Percentiles rank a stretch among this genome's conserved stretches.
Evolutionary conservation across 2,888 invertebrate genomes (phyloP).

Genomic region (Tromatobia lineatoria): DNA sequence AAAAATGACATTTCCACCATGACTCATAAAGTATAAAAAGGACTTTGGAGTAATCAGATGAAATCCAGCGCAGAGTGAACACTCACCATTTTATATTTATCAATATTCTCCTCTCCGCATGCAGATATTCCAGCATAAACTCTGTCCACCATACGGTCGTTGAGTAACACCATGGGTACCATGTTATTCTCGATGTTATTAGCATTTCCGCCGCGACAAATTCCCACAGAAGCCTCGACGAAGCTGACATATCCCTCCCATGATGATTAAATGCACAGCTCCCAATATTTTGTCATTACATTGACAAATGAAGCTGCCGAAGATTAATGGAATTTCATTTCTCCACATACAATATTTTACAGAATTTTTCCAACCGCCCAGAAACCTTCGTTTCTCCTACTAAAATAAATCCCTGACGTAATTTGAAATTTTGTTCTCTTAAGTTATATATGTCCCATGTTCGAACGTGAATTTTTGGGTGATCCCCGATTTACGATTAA

Average conservation of each 20-base stretch:
- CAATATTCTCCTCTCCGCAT: conserved; percentile 6
- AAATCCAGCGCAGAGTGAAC: neutral
- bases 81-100: conserved; percentile 8
- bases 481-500: conserved; percentile 52
- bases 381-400: conserved; percentile 1
- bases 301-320: conserved; percentile 49
- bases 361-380: conserved; percentile 2
- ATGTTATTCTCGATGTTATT: neutral
- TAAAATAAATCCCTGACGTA: conserved; percentile 52
- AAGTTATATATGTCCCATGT: conserved; percentile 50
- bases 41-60: conserved; percentile 59
- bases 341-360: neutral
- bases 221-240: conserved; percentile 34
- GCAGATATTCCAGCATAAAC: conserved; percentile 14
- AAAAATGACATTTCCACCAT: too few species aligned
- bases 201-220: conserved; percentile 14
- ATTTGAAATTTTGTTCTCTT: conserved; percentile 18
- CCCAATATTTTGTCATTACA: conserved; percentile 60
- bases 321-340: conserved; percentile 32
- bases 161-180: neutral
- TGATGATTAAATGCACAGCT: conserved; percentile 26
- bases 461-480: conserved; percentile 5
- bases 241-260: neutral
- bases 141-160: neutral
- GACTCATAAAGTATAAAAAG: too few species aligned